A percentile compares a stretch with the other conserved stretches of the same genome.
phyloP scores from a whole-genome alignment of 2,797 vertebrate species.

The Aldrovandia affinis region DNA sequence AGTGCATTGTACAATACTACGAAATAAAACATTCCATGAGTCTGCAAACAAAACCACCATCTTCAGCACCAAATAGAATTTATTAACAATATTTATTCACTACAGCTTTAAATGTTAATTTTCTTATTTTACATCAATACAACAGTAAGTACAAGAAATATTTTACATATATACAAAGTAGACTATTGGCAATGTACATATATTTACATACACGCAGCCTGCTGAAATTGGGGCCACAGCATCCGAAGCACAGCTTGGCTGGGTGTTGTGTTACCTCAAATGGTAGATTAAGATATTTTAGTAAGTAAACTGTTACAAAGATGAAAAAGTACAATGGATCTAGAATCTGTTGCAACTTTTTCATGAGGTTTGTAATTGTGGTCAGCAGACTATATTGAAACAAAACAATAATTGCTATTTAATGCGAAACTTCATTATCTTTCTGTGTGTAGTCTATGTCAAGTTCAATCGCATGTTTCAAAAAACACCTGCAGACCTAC shows the following conservation, averaged over 20 bases:
- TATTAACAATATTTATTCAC: conserved; percentile 75
- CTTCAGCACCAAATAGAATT: conserved; percentile 47
- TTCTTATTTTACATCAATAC: conserved; percentile 59
- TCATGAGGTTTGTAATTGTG: not conserved
- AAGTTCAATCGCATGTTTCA: not conserved
- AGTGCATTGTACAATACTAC: not conserved
- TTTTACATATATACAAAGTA: conserved; percentile 70
- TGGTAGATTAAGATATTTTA: conserved; percentile 7
- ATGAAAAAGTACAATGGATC: not conserved
- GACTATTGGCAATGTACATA: conserved; percentile 62
- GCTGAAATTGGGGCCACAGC: conserved; percentile 43
- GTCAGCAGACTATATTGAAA: not conserved
- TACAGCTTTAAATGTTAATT: conserved; percentile 68
- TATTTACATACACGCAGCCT: conserved; percentile 55
- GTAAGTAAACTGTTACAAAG: not conserved
- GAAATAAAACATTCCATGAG: not conserved
- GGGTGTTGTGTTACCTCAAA: conserved; percentile 3
- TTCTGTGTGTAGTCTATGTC: not conserved
- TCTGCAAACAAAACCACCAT: not conserved
- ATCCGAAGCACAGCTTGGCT: conserved; percentile 17
- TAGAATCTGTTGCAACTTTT: not conserved
- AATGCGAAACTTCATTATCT: not conserved
- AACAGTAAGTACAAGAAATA: conserved; percentile 62
- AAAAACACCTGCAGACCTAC: not conserved
- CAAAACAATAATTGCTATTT: not conserved